Percentiles rank a stretch among this genome's conserved stretches.
These are phyloP conservation scores for Polietes domitor DNA, from an alignment of 2,888 invertebrate genomes.

Conservation along the genomic window DNA sequence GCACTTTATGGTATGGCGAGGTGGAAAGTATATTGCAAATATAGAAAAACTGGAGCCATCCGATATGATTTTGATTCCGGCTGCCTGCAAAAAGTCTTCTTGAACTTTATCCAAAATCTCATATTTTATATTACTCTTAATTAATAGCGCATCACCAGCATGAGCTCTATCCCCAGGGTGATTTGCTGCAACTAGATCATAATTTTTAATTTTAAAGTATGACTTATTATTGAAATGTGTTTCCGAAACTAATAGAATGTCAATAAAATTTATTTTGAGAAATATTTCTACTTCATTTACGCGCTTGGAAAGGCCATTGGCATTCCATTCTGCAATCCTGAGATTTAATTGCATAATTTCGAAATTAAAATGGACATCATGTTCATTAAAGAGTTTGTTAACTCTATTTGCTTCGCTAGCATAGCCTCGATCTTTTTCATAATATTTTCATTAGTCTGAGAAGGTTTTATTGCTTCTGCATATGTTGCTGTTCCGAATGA, in stretches of 20 bases:
- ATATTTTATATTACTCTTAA: conserved; percentile 28
- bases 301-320: too few relatives aligned
- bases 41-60: conserved; percentile 10
- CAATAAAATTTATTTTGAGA: not conserved
- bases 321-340: too few relatives aligned
- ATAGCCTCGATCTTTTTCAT: not conserved
- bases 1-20: conserved; percentile 38
- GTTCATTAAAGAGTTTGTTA: not conserved
- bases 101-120: conserved; percentile 7
- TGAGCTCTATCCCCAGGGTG: too few relatives aligned
- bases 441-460: not conserved
- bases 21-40: conserved; percentile 48
- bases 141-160: too few relatives aligned
- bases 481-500: too few relatives aligned
- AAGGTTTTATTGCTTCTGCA: too few relatives aligned
- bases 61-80: conserved; percentile 40
- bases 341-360: too few relatives aligned
- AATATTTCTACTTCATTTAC: not conserved
- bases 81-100: conserved; percentile 34
- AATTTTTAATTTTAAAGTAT: not conserved
- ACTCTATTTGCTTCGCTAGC: not conserved
- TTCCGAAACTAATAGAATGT: not conserved
- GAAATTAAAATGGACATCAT: not conserved
- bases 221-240: not conserved
- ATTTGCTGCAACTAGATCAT: not conserved